Evolutionary conservation across 1,140 invertebrate species (phyloP).

Genomic region (Diorhabda sublineata): DNA sequence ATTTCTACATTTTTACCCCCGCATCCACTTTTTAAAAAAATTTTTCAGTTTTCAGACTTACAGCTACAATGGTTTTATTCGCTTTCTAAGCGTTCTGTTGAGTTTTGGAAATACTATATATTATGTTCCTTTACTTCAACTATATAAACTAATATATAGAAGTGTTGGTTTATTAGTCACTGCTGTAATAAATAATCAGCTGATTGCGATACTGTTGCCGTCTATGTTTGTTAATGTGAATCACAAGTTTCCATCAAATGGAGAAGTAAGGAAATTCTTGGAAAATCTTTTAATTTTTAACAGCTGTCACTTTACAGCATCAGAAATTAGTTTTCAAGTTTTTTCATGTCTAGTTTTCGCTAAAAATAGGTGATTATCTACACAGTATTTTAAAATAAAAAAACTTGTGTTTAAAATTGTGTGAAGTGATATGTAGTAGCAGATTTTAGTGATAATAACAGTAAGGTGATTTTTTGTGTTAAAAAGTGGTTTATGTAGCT

Average conservation of each 20-base stretch:
- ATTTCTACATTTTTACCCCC: too few species aligned
- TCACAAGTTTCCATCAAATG: neutral
- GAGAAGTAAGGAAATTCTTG: neutral
- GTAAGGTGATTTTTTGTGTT: neutral
- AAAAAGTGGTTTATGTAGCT: neutral
- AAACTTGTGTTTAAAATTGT: neutral
- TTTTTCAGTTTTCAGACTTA: too few species aligned
- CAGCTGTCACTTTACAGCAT: neutral
- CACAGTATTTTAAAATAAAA: neutral
- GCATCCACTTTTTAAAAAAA: too few species aligned
- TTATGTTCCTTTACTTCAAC: too few species aligned
- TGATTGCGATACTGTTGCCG: constrained; percentile 8
- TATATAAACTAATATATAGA: too few species aligned
- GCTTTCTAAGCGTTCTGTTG: too few species aligned
- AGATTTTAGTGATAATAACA: neutral
- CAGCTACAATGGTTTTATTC: too few species aligned
- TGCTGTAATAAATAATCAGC: neutral
- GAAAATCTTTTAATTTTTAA: neutral
- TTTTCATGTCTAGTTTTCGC: neutral
- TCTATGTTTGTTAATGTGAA: neutral
- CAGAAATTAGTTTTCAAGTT: neutral
- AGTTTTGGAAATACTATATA: too few species aligned
- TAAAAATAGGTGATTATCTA: neutral
- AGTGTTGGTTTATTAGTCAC: too few species aligned
- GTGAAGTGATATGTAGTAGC: neutral